phyloP scores from a whole-genome alignment of 2,888 invertebrate species.

The Diadegma fenestrale region DNA sequence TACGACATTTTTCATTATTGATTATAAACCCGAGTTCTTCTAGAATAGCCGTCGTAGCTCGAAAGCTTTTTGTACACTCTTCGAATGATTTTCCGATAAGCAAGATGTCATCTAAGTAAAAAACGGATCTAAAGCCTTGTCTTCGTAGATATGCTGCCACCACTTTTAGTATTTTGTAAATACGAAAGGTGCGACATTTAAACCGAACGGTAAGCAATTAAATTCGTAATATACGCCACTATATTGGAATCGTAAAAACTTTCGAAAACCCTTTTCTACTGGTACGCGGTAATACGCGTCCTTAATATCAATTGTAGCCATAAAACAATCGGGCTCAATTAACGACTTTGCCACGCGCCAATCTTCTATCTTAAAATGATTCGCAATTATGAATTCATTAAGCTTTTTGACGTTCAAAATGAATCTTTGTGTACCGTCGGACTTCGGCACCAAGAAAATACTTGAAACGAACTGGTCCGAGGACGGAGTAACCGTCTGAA shows the following conservation, averaged over 20 bases:
- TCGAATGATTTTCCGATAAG: conserved; percentile 38
- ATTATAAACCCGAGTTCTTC: conserved; percentile 51
- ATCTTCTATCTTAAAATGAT: conserved; percentile 75
- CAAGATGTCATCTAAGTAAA: conserved; percentile 54
- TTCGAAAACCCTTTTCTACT: conserved; percentile 26
- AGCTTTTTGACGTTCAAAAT: conserved; percentile 73
- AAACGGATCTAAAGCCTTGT: conserved; percentile 38
- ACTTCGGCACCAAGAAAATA: conserved; percentile 69
- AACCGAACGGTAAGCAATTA: conserved; percentile 44
- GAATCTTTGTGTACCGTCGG: conserved; percentile 65
- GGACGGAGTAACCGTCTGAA: conserved; percentile 9
- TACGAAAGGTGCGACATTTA: conserved; percentile 41
- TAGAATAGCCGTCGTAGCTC: conserved; percentile 19
- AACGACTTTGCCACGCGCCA: conserved; percentile 62
- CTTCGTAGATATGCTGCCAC: conserved; percentile 33
- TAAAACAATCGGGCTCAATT: conserved; percentile 44
- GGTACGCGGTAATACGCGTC: conserved; percentile 51
- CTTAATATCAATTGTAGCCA: conserved; percentile 51
- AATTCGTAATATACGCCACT: conserved; percentile 26
- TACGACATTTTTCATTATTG: conserved; percentile 39
- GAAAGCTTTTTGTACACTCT: conserved; percentile 26
- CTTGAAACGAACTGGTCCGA: conserved; percentile 69
- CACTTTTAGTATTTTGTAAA: conserved; percentile 54
- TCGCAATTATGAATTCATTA: conserved; percentile 67
- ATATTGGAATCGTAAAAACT: conserved; percentile 44